These are phyloP conservation scores for Dromaius novaehollandiae DNA, from an alignment of 2,113 vertebrate genomes.

Conservation along the genomic window DNA sequence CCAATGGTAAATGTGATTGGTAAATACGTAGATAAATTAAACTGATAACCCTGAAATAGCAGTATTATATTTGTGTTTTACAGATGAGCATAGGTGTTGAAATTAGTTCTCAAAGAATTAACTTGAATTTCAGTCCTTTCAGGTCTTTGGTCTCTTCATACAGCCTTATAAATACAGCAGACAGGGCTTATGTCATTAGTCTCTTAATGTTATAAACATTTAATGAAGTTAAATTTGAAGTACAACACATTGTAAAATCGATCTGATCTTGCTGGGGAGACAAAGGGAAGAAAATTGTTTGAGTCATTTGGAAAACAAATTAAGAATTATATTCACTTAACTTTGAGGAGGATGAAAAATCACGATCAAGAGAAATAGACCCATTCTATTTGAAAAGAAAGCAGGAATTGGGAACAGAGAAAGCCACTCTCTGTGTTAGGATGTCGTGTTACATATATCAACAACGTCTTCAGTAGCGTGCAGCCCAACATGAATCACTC, in stretches of 20 bases:
- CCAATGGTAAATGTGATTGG: neutral
- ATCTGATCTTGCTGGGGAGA: conserved; percentile 32
- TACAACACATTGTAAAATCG: conserved; percentile 55
- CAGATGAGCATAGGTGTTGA: neutral
- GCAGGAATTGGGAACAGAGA: neutral
- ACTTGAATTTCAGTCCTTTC: neutral
- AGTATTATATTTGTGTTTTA: neutral
- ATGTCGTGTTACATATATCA: neutral
- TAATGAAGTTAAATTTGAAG: conserved; percentile 67
- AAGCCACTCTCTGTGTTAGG: neutral
- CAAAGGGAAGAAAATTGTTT: conserved; percentile 50
- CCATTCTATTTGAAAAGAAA: neutral
- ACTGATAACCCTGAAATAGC: neutral
- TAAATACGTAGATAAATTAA: conserved; percentile 11
- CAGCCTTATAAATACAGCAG: conserved; percentile 33
- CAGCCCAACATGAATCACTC: neutral
- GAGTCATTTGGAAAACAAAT: conserved; percentile 59
- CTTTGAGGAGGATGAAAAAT: conserved; percentile 41
- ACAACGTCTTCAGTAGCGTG: neutral
- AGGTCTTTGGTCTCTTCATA: neutral
- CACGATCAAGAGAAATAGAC: neutral
- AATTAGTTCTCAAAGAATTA: neutral
- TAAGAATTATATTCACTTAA: conserved; percentile 49
- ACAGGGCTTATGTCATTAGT: conserved; percentile 43
- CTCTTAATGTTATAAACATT: conserved; percentile 60